Evolutionary conservation across 2,797 vertebrate genomes (phyloP), one percentile per base, ranked within the genome.

Genomic region (Malurus leucopterus): DNA sequence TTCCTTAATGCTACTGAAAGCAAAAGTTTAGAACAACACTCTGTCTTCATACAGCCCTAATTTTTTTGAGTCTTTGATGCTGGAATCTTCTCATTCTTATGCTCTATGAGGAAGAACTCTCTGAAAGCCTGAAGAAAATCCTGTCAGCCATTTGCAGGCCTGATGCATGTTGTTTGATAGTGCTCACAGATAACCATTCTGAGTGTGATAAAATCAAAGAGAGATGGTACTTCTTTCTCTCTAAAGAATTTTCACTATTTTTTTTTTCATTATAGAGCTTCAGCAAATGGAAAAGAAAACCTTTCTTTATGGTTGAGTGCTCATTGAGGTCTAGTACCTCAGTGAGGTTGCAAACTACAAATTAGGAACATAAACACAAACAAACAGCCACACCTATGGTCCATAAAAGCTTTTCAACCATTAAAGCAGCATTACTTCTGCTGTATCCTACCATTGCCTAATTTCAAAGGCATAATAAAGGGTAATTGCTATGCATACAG

Each of bases 321-420:
- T 92, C 64, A 86, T 65, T 93, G 80, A 95, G 92, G 83, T 93
- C 89, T 95, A 86, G 57, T 77, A 82, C 71, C 74, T 95, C 85
- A 58, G 16, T 79, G 88, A 93, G 89, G 74, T 80, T 93, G 55
- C 80, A 93, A 92, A 93, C 69, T 86, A 70, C 89, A 95, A 86
- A 92, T 89, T 91, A 84, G 72, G 53, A 88, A 85, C 71, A 89
- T 87, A 82, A 83, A 75, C 41, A 86, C 43, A 90, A 77, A 58
- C 44, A 71, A 93, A 92, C 88, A 95, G 63, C 90, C 93, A 94
- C 93, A 93, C 93, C 93, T 93, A 93, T 55, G 41, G 82, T 89
- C 92, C 77, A 84, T 95, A 90, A 95, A 94, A 89, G 32, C 50
- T 93, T 93, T 92, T 83, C 88, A 93, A 91, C 88, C 74, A 94